Conservation (phyloP, 2,113 vertebrate genomes). For the Campylorhamphus procurvoides region DNA sequence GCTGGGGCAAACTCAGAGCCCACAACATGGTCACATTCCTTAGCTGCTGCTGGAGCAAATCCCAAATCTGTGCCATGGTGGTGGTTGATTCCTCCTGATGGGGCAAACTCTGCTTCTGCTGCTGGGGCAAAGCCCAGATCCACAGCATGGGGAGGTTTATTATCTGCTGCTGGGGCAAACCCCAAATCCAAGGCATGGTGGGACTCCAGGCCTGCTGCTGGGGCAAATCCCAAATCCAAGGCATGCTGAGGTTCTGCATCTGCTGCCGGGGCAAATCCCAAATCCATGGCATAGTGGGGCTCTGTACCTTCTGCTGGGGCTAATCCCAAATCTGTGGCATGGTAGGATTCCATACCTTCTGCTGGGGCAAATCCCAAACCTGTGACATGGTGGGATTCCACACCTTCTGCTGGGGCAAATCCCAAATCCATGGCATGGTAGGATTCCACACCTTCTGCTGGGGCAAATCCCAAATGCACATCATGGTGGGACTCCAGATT, state of each 20-base stretch:
- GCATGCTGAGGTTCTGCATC: fast-evolving
- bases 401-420: fast-evolving
- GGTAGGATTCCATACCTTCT: fast-evolving
- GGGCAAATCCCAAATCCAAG: not conserved
- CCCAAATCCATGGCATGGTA: fast-evolving
- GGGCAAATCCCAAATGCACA: not conserved
- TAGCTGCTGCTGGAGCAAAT: not conserved
- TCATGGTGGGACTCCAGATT: fast-evolving
- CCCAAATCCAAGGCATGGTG: fast-evolving
- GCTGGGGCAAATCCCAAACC: not conserved
- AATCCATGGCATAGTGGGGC: fast-evolving
- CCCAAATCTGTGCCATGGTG: fast-evolving
- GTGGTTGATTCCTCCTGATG: not conserved
- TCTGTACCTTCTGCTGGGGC: fast-evolving
- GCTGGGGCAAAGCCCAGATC: not conserved
- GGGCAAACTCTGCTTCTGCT: not conserved
- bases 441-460: fast-evolving
- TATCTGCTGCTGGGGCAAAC: not conserved
- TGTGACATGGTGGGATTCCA: fast-evolving
- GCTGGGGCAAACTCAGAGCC: not conserved
- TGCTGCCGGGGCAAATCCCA: not conserved
- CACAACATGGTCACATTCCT: not conserved
- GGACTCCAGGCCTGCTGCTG: not conserved
- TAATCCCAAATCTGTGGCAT: fast-evolving
- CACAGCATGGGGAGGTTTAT: not conserved